Evolutionary conservation across 1,140 invertebrate genomes (phyloP), one percentile per base, ranked within the genome.

Genomic region (Portunus trituberculatus): DNA sequence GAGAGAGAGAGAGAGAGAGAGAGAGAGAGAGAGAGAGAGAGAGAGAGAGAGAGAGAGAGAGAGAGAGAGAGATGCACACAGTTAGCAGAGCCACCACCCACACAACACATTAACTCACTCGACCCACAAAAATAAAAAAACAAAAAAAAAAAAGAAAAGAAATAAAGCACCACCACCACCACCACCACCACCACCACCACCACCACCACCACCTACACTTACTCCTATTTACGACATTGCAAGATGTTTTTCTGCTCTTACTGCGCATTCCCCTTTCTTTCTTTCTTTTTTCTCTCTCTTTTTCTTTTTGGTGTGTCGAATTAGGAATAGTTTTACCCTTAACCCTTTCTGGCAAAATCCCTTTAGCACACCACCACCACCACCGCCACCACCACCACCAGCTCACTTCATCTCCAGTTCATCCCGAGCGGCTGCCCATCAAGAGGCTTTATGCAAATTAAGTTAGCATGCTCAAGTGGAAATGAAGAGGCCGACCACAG

Each of bases 1-100:
- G 67, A 76, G 67, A 76, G 67, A 76, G 67, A 76, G 67, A 76
- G 67, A 76, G 67, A 76, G 67, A 76, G 67, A 76, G 67, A 76
- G 67, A 76, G 67, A 76, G 67, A 76, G 67, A 76, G 67, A 76
- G 67, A 76, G 67, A 76, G 67, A 76, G 67, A 76, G 67, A 76
- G 67, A 76, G 67, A 76, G 67, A 76, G 67, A n/a, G 59, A 20
- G 10, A 76, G 59, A 76, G 59, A 76, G 59, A 76, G 20, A 76
- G 59, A 76, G 67, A n/a, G 67, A n/a, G 20, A n/a, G 67, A 12
- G 6, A 76, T 20, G n/a, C 20, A 76, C 67, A n/a, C 20, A 76
- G 20, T 76, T 20, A 76, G 20, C 52, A 16, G 25, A 76, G 8
- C 67, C 16, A 76, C 67, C 67, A 12, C 67, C 52, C 52, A 59